Conservation (phyloP, 1,140 invertebrate genomes). For the Drusus annulatus region DNA sequence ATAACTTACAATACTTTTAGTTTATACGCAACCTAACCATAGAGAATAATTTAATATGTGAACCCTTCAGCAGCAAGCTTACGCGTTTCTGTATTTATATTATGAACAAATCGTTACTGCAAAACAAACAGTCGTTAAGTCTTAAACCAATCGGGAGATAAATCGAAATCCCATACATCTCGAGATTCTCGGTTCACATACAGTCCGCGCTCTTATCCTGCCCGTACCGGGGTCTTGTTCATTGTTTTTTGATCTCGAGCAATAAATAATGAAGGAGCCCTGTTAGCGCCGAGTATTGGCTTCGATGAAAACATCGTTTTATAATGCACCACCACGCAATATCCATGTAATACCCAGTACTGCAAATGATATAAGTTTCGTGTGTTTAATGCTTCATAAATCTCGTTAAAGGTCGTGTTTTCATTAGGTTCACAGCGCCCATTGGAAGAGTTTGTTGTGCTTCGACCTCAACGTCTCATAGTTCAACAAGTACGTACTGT, state of each 20-base stretch:
- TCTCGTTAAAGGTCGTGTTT: conserved; percentile 48
- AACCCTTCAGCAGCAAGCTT: no score
- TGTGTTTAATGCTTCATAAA: conserved; percentile 53
- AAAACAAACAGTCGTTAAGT: conserved; percentile 22
- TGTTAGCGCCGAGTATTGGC: conserved; percentile 51
- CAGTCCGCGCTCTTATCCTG: conserved; percentile 16
- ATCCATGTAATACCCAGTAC: conserved; percentile 52
- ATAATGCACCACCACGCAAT: conserved; percentile 58
- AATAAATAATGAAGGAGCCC: conserved; percentile 55
- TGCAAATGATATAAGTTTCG: conserved; percentile 54
- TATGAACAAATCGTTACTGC: conserved; percentile 33
- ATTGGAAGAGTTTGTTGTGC: conserved; percentile 46
- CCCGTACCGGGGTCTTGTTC: conserved; percentile 25
- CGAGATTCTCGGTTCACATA: neutral
- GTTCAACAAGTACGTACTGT: neutral
- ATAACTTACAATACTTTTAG: no score
- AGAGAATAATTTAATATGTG: no score
- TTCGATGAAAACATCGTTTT: conserved; percentile 55
- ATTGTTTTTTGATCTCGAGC: conserved; percentile 46
- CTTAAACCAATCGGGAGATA: conserved; percentile 32
- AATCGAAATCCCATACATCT: conserved; percentile 45
- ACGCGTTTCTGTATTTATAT: conserved; percentile 13
- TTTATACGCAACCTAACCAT: no score
- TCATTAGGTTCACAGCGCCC: conserved; percentile 46
- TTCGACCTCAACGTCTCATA: conserved; percentile 12